Base-by-base conservation (phyloP, 2,888 invertebrate species). In the Acleris literana region DNA sequence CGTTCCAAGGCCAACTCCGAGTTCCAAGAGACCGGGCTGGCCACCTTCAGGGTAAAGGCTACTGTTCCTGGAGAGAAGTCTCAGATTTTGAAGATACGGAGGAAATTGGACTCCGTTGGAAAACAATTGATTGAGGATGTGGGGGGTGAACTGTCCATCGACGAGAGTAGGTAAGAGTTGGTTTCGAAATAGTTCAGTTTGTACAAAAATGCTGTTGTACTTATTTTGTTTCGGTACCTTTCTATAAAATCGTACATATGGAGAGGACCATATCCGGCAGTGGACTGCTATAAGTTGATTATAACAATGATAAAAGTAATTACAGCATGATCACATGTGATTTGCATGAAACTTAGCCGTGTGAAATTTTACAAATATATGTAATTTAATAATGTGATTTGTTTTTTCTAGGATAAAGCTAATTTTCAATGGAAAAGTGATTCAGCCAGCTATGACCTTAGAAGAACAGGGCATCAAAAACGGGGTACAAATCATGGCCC, bases 11-110 rank as follows among this genome's bases (percentile, higher is more conserved):
- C 96, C 25, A 94, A 95, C 69, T 94, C 94, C 4, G 93, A 94
- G 65, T 97, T 94, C 74, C 93, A 94, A 69, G 93, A 94, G 73
- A 95, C 95, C 0, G 97, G 97, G 1, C 76, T 95, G 60, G 97
- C 97, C 0, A 95, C 96, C 0, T 85, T 97, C 25, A 94, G 95
- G 80, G 90, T 97, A 1, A 95, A 95, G 72, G 92, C 95, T 2
- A 93, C 94, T 0, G 83, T 92, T 60, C 90, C 93, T 0, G 91
- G 93, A 11, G 88, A 92, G 63, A 93, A 91, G 48, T 90, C 94
- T 0, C 86, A 74, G 68, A 74, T 89, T 16, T 66, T 94, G 3
- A 93, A 93, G 59, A 83, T 95, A 1, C 94, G 95, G 79, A 92
- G 94, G 68, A 86, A 90, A 53, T 78, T 96, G 3, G 90, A 91